These are phyloP conservation scores for Thunnus albacares DNA, from an alignment of 2,797 vertebrate genomes.

Conservation along the genomic window DNA sequence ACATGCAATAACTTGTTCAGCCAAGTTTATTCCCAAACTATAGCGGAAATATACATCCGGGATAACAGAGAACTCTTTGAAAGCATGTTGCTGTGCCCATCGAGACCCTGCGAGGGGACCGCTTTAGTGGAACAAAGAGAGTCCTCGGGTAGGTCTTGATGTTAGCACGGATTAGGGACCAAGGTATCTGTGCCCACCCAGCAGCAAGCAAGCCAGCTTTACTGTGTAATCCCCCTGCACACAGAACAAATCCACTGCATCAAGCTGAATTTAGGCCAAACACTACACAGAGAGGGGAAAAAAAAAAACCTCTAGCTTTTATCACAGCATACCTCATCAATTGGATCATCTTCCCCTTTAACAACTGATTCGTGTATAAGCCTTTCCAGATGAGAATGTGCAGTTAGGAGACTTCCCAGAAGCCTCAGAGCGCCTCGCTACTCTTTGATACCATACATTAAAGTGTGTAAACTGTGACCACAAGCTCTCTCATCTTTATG, in stretches of 20 bases:
- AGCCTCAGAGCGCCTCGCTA: conserved; percentile 48
- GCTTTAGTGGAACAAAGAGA: conserved; percentile 75
- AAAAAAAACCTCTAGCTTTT: conserved; percentile 64
- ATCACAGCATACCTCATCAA: conserved; percentile 83
- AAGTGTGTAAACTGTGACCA: conserved; percentile 61
- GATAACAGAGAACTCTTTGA: conserved; percentile 39
- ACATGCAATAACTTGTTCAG: conserved; percentile 38
- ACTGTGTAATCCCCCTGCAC: conserved; percentile 81
- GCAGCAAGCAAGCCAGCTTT: conserved; percentile 82
- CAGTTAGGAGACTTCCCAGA: conserved; percentile 76
- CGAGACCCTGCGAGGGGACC: conserved; percentile 30
- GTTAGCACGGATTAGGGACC: conserved; percentile 83
- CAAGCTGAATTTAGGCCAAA: conserved; percentile 84
- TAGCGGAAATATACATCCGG: conserved; percentile 36
- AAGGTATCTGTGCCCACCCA: conserved; percentile 84
- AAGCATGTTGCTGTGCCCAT: conserved; percentile 39
- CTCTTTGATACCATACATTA: conserved; percentile 52
- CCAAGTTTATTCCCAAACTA: conserved; percentile 31
- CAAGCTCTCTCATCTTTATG: conserved; percentile 51
- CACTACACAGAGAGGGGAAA: conserved; percentile 50
- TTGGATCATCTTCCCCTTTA: conserved; percentile 77
- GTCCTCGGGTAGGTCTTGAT: conserved; percentile 75
- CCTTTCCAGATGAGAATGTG: conserved; percentile 78
- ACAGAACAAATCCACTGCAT: conserved; percentile 84
- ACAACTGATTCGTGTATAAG: conserved; percentile 72